A percentile compares a stretch with the other conserved stretches of the same genome.
These are phyloP conservation scores for Amiota communis DNA, from an alignment of 2,888 invertebrate species.

Conservation along the genomic window DNA sequence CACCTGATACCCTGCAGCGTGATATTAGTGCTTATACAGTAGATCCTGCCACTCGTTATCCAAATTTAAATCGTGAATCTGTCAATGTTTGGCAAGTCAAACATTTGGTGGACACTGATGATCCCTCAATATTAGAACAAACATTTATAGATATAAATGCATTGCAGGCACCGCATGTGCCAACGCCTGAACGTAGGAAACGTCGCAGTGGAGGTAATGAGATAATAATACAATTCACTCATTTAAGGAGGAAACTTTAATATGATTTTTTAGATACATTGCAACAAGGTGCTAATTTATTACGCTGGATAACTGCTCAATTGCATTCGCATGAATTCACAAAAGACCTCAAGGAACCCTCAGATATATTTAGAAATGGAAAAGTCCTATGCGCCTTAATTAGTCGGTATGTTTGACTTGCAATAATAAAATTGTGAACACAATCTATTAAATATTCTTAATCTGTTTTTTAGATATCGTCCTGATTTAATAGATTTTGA, in stretches of 20 bases:
- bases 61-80: constrained; percentile 84
- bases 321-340: constrained; percentile 68
- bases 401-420: constrained; percentile 66
- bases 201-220: constrained; percentile 69
- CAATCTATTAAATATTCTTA: background rate
- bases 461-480: constrained; percentile 80
- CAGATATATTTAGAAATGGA: constrained; percentile 72
- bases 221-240: background rate
- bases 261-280: constrained; percentile 57
- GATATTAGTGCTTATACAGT: constrained; percentile 90
- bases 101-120: constrained; percentile 82
- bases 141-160: constrained; percentile 74
- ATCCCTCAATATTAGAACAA: constrained; percentile 76
- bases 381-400: constrained; percentile 72
- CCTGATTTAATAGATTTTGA: constrained; percentile 90
- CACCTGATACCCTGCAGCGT: constrained; percentile 94
- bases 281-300: constrained; percentile 69
- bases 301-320: constrained; percentile 72
- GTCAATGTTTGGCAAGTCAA: constrained; percentile 86
- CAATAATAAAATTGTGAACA: background rate
- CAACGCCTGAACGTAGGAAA: constrained; percentile 74
- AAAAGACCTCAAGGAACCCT: constrained; percentile 68
- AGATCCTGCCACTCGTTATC: constrained; percentile 90
- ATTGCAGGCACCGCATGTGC: constrained; percentile 78
- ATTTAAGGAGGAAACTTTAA: background rate